Percentiles rank a stretch among this genome's conserved stretches.
phyloP scores from a whole-genome alignment of 2,113 vertebrate species.

The Amazona vittata region DNA sequence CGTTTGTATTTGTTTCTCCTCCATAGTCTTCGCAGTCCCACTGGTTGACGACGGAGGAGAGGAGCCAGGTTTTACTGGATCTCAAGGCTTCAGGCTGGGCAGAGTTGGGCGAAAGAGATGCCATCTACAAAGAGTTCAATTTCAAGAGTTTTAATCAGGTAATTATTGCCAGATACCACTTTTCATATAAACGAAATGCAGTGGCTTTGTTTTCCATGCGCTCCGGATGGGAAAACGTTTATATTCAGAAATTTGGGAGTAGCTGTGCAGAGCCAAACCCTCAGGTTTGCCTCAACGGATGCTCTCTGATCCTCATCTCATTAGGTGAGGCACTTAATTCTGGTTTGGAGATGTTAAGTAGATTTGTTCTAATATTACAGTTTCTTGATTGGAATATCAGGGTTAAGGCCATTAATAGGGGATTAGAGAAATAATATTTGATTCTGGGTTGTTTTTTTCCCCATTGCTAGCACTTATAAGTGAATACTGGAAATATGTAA shows the following conservation, averaged over 20 bases:
- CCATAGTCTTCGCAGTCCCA: slow-evolving; percentile 84
- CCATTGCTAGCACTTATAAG: background rate
- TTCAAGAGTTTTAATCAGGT: slow-evolving; percentile 97
- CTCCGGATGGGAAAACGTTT: slow-evolving; percentile 15
- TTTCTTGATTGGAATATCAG: background rate
- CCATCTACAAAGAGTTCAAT: slow-evolving; percentile 93
- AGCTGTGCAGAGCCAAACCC: background rate
- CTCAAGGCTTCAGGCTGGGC: slow-evolving; percentile 89
- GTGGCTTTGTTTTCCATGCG: background rate
- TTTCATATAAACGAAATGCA: background rate
- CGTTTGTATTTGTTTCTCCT: background rate
- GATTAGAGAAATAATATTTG: background rate
- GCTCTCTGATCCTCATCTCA: background rate
- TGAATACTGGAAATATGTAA: background rate
- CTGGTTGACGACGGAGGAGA: slow-evolving; percentile 86
- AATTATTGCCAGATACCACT: background rate
- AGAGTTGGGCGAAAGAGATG: slow-evolving; percentile 85
- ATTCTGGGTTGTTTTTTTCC: background rate
- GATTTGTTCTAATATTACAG: background rate
- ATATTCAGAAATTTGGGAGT: background rate
- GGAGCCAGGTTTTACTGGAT: slow-evolving; percentile 81
- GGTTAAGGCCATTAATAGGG: background rate
- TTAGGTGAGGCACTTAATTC: background rate
- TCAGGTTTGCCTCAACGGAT: background rate
- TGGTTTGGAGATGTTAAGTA: background rate